Base-by-base conservation (phyloP, 2,113 vertebrate genomes). In the Xiphorhynchus elegans region DNA sequence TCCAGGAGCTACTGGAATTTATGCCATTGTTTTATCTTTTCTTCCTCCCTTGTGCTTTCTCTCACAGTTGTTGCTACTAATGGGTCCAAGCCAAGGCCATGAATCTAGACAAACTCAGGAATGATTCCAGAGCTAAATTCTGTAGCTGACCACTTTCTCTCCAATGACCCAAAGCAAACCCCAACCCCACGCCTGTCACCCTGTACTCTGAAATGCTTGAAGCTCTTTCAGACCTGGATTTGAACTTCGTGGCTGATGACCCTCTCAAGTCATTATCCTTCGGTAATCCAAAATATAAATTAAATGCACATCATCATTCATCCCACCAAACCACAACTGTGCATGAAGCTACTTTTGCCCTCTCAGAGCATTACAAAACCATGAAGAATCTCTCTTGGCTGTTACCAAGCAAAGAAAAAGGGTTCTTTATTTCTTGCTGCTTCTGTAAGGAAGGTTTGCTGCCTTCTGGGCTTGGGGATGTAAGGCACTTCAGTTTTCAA, bases 1-100 rank as follows among this genome's bases (percentile, higher is more conserved):
- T 90, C 89, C 73, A 92, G 79, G 37, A 95, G 95, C 95, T 95
- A 95, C 93, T 96, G 84, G 84, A 94, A 88, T 84, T 94, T 37
- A 47, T 68, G 59, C 46, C 49, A 37, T 96, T 96, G 68, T 91
- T 91, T 93, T 91, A 31, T 91, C 87, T 87, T 92, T 89, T 92
- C 55, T 69, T 81, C 46, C 35, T 88, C 87, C 42, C 42, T 82
- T 68, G 56, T 0, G 2, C 56, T 89, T 93, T 94, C 2, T 2
- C 24, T 84, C 47, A n/a, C 16, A 62, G 18, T 55, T 89, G 8
- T 93, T 90, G 53, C 72, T 5, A 8, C 44, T 81, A 52, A 70
- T n/a, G 31, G 19, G 58, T 46, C 58, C 39, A 67, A 91, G 80
- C 69, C 91, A 94, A 77, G 67, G 24, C 90, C 47, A 25, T 91